These are phyloP conservation scores for Nasonia longicornis DNA, from an alignment of 1,140 invertebrate species.

Conservation along the genomic window DNA sequence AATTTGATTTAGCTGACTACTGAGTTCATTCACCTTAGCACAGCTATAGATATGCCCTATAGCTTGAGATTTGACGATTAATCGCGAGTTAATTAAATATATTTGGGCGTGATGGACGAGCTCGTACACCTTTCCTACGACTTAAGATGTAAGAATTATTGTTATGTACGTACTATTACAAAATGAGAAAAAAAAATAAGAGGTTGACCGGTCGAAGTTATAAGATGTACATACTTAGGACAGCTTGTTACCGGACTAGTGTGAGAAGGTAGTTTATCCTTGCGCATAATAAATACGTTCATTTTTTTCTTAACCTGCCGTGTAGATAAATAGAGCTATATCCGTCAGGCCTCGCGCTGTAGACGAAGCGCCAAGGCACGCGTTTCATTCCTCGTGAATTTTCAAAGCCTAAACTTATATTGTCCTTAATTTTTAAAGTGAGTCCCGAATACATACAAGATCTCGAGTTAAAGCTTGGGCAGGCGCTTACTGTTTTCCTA, in stretches of 20 bases:
- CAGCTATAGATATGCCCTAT: neutral
- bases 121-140: neutral
- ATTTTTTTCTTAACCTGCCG: neutral
- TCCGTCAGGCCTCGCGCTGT: conserved; percentile 46
- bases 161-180: neutral
- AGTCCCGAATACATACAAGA: neutral
- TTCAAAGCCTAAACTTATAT: neutral
- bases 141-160: neutral
- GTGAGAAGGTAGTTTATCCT: conserved; percentile 43
- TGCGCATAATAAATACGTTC: neutral
- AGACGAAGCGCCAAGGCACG: conserved; percentile 50
- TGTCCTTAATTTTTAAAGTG: neutral
- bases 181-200: conserved; percentile 1
- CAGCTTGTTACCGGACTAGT: conserved; percentile 56
- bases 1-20: conserved; percentile 55
- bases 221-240: conserved; percentile 42
- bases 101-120: neutral
- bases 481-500: neutral
- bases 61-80: neutral
- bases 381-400: neutral
- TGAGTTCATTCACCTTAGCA: conserved; percentile 27
- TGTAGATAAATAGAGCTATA: neutral
- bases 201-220: conserved; percentile 39
- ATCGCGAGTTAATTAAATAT: conserved; percentile 32
- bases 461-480: neutral